Evolutionary conservation across 2,113 vertebrate species (phyloP), one percentile per base, ranked within the genome.

Genomic region (human): DNA sequence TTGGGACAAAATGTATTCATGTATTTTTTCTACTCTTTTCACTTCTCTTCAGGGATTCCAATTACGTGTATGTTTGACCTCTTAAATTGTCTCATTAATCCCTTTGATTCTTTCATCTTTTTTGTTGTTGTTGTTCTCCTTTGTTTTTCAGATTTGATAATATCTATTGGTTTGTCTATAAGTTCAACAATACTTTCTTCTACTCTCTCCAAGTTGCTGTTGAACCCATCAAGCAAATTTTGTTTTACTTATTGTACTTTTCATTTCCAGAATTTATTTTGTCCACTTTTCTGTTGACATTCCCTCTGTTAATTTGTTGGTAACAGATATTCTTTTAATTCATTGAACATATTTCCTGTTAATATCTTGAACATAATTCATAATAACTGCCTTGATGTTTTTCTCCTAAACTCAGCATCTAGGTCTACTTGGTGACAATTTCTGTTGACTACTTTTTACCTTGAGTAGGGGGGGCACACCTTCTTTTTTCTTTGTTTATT

Each of bases 401-500:
- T 94, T 38, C n/a, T 83, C 22, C 59, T 70, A 52, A 75, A n/a
- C 81, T n/a, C 45, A 38, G 30, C 7, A 45, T 32, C 4, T 78
- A 45, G 1, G 25, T 95, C 50, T 8, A n/a, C 30, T 89, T 92
- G 72, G 16, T 80, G 72, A 78, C 22, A 64, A 40, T 95, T 95
- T 96, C 70, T 89, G 7, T 72, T 84, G 84, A 92, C 6, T 89
- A 17, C 30, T 88, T 81, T 75, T 88, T 89, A 25, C 92, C 18
- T 10, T 52, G 18, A n/a, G 50, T 48, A 22, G 50, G 14, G 70
- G 70, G 32, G 27, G 78, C 30, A 48, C 38, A 84, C 5, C n/a
- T 89, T 48, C 22, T 11, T 45, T 75, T 85, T 86, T 43, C 13
- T 59, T 86, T 55, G 10, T 78, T 40, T 88, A 14, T 23, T 72